Conservation (phyloP, 2,113 vertebrate species). For the Lasiurus cinereus region DNA sequence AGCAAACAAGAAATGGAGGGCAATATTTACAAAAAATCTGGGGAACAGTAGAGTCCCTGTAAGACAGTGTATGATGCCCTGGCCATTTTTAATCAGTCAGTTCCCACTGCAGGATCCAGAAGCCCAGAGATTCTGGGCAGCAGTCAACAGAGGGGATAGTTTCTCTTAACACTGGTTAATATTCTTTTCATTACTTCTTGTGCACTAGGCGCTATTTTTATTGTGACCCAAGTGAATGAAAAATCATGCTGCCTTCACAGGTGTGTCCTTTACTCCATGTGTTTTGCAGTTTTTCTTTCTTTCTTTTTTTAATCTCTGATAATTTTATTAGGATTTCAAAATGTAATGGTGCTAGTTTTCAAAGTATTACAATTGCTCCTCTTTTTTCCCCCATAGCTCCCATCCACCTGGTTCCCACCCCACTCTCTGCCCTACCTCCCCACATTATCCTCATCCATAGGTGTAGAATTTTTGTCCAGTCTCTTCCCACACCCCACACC, state of each 20-base stretch:
- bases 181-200: not conserved
- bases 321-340: too few species aligned
- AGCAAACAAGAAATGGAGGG: not conserved
- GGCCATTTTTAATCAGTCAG: not conserved
- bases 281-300: not conserved
- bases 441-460: too few species aligned
- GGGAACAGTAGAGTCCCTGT: not conserved
- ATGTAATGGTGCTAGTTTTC: too few species aligned
- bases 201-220: not conserved
- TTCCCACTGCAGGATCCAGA: not conserved
- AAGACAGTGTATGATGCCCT: not conserved
- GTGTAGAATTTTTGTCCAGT: too few species aligned
- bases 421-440: too few species aligned
- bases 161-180: not conserved
- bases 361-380: too few species aligned
- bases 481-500: too few species aligned
- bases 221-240: not conserved
- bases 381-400: too few species aligned
- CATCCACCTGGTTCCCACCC: too few species aligned
- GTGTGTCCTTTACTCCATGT: too few species aligned
- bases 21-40: not conserved
- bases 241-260: too few species aligned
- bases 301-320: too few species aligned
- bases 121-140: not conserved
- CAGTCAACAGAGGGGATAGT: not conserved